Evolutionary conservation across 2,888 invertebrate species (phyloP), one percentile per base, ranked within the genome.

Genomic region (Tinea semifulvella): DNA sequence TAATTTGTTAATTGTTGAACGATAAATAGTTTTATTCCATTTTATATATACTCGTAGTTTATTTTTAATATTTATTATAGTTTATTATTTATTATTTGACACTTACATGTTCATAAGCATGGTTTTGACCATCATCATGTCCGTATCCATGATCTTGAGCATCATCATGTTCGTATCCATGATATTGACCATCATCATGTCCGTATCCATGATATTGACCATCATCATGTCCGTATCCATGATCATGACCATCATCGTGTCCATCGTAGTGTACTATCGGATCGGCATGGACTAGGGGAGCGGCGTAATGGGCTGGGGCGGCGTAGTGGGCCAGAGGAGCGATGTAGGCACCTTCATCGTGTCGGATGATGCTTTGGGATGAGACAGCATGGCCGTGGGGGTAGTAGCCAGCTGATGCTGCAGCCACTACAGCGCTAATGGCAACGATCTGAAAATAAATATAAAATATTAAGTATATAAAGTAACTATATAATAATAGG

Each of bases 341-440:
- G n/a, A 19, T 20, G 45, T 42, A 25, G 3, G 46, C 42, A 6
- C 43, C 42, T 31, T 40, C 46, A 42, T 48, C 46, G 36, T 48
- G 48, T n/a, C 44, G 44, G 16, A 48, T 43, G 20, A 46, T 44
- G 45, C 49, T 49, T 27, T 48, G 48, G 14, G 48, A 48, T 10
- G 48, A 48, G 7, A 48, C 48, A 14, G 48, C 48, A 26, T 42
- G 27, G 16, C 49, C 49, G 31, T 50, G 47, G 8, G 36, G 46
- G 3, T 68, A 11, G 1, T 57, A 22, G 26, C 68, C 67, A 11
- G 68, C 66, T 46, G 53, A 65, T 49, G 61, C 66, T 19, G 53
- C 57, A 1, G 64, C 67, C 50, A 71, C 52, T 25, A 73, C 44
- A 35, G 58, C 58, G 49, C 55, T 52, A 42, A 68, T 43, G 8